A percentile compares a stretch with the other conserved stretches of the same genome.
Evolutionary conservation across 2,797 vertebrate species (phyloP).

Genomic region (Peromyscus aztecus): DNA sequence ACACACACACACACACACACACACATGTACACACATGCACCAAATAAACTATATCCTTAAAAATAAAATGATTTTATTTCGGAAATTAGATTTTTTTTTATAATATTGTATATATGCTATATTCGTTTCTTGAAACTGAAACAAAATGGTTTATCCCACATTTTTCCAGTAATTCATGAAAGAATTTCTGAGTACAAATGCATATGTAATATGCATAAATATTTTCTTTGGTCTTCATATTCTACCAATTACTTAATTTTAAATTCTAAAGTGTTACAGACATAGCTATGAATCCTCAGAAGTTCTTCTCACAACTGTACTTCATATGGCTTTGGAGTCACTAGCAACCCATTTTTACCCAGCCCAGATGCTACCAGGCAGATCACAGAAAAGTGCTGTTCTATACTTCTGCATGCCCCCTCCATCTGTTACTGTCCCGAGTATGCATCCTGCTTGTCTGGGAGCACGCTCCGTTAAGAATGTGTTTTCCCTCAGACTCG

Average conservation of each 20-base stretch:
- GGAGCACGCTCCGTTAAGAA: neutral
- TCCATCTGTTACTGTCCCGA: neutral
- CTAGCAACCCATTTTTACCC: neutral
- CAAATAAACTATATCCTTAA: neutral
- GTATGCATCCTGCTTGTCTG: neutral
- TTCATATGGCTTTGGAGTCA: slow-evolving; percentile 58
- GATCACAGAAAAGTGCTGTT: neutral
- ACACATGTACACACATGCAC: neutral
- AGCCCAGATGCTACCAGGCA: slow-evolving; percentile 9
- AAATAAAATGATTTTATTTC: neutral
- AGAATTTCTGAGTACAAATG: neutral
- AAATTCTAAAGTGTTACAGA: slow-evolving; percentile 58
- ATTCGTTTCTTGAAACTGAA: neutral
- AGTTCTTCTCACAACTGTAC: slow-evolving; percentile 29
- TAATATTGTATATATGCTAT: neutral
- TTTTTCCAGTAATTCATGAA: neutral
- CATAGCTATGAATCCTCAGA: slow-evolving; percentile 1
- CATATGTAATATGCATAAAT: neutral
- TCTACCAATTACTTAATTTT: slow-evolving; percentile 51
- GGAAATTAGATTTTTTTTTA: neutral
- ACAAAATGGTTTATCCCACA: neutral
- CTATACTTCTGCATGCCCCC: neutral
- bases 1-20: neutral
- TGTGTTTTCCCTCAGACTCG: neutral
- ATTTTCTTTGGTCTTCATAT: slow-evolving; percentile 53